These are phyloP conservation scores for Saccopteryx leptura DNA, from an alignment of 2,113 vertebrate genomes.

Conservation along the genomic window DNA sequence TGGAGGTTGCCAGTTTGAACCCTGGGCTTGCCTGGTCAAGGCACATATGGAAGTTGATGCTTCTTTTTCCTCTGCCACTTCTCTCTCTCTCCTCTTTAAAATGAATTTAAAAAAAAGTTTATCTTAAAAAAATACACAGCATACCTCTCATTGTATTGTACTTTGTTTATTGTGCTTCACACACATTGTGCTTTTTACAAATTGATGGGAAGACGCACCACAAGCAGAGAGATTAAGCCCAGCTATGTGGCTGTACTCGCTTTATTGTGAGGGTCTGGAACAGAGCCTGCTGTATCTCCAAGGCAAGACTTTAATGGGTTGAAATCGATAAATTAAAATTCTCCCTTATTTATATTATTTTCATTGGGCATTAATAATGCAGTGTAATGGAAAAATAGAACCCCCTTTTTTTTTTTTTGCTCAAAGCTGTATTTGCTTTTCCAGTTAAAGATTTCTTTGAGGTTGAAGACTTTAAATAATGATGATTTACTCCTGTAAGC, in stretches of 20 bases:
- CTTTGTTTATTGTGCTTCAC: not conserved
- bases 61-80: no score
- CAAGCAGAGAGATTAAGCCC: not conserved
- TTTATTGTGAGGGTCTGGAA: not conserved
- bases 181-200: not conserved
- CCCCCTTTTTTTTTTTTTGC: not conserved
- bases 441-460: constrained; percentile 23
- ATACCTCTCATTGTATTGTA: not conserved
- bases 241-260: not conserved
- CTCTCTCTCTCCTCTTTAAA: no score
- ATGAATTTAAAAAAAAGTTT: no score
- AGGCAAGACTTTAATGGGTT: not conserved
- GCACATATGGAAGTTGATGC: no score
- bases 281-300: not conserved
- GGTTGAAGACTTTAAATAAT: not conserved
- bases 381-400: not conserved
- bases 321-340: constrained; percentile 38
- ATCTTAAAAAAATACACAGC: not conserved
- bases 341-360: constrained; percentile 22
- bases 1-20: no score
- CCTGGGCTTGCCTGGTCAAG: no score
- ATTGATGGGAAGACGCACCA: not conserved
- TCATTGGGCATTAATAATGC: not conserved
- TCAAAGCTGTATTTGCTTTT: not conserved
- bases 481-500: not conserved